Conservation (phyloP, 92 coral and sea anemone genomes). For the Virgularia gustaviana region DNA sequence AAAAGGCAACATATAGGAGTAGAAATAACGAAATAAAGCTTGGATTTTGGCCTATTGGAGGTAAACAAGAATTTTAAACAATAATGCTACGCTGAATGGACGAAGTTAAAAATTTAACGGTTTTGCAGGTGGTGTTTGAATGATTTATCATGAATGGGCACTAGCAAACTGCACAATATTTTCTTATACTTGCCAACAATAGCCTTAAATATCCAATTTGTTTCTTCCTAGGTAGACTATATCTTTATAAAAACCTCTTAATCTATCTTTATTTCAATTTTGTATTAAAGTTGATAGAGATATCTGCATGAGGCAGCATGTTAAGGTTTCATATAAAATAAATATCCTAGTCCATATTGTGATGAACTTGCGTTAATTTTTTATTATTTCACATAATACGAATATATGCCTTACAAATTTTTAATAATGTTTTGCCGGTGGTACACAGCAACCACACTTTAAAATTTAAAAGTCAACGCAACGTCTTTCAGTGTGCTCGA, state of each 20-base stretch:
- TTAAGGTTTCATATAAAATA: not conserved
- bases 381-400: constrained; percentile 84
- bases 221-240: no score
- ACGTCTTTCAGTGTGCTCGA: no score
- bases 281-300: no score
- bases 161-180: no score
- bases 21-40: not conserved
- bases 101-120: constrained; percentile 40
- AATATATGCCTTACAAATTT: constrained; percentile 70
- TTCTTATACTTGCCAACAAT: no score
- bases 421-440: constrained; percentile 84
- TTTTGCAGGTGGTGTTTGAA: constrained; percentile 44
- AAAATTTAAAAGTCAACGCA: constrained; percentile 10
- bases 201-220: no score
- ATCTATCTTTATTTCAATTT: no score
- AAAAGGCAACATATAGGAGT: not conserved
- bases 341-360: constrained; percentile 4
- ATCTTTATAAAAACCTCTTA: no score
- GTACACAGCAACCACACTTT: constrained; percentile 60
- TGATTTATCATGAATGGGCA: constrained; percentile 39
- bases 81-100: no score
- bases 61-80: no score
- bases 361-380: constrained; percentile 94
- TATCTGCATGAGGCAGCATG: not conserved
- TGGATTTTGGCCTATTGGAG: not conserved